Evolutionary conservation across 2,797 vertebrate genomes (phyloP).

Genomic region (Enteromius argenteus): DNA sequence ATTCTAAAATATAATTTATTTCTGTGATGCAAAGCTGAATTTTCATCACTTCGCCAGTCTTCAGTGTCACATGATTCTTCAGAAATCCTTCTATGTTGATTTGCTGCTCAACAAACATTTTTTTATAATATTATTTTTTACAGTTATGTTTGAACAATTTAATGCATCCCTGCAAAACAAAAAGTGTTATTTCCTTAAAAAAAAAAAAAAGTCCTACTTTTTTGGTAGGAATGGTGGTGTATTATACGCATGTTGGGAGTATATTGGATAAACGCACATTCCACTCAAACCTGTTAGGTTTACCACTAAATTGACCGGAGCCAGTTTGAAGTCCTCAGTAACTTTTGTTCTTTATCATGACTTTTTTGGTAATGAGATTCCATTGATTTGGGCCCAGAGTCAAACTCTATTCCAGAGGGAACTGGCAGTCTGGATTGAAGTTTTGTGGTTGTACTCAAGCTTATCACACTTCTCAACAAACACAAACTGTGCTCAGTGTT

Average conservation of each 20-base stretch:
- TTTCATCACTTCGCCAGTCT: not conserved
- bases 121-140: not conserved
- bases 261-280: slow-evolving; percentile 11
- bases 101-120: not conserved
- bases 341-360: slow-evolving; percentile 84
- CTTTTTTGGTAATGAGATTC: slow-evolving; percentile 86
- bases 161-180: not conserved
- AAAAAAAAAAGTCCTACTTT: no score
- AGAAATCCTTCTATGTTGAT: not conserved
- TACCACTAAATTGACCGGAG: slow-evolving; percentile 81
- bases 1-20: not conserved
- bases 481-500: slow-evolving; percentile 16
- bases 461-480: slow-evolving; percentile 6
- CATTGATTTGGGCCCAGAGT: slow-evolving; percentile 84
- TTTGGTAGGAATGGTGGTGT: no score
- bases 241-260: no score
- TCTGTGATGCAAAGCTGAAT: not conserved
- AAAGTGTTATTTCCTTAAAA: no score
- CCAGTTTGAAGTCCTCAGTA: slow-evolving; percentile 81
- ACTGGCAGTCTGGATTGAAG: slow-evolving; percentile 30
- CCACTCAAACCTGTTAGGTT: slow-evolving; percentile 80
- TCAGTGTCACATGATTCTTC: not conserved
- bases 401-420: slow-evolving; percentile 53
- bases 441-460: slow-evolving; percentile 24
- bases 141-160: not conserved